Evolutionary conservation across 1,140 invertebrate species (phyloP).

Genomic region (Drosophila mojavensis): DNA sequence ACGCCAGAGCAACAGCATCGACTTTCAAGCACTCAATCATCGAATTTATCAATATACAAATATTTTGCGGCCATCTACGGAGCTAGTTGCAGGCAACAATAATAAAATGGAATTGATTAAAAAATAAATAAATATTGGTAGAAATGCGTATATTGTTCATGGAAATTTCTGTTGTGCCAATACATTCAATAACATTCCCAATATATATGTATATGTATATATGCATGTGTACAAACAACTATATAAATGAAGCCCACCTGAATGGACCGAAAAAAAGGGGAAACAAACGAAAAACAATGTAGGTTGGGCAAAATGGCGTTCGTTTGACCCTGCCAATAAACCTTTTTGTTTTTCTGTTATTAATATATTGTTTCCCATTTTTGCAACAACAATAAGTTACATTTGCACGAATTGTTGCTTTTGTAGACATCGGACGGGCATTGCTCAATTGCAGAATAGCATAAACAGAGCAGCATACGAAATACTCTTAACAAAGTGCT

Average conservation of each 20-base stretch:
- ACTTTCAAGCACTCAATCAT: constrained; percentile 8
- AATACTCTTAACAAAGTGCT: constrained; percentile 22
- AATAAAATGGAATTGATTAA: constrained; percentile 1
- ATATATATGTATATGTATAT: background rate
- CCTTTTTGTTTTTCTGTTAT: constrained; percentile 7
- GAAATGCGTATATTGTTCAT: background rate
- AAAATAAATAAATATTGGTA: constrained; percentile 11
- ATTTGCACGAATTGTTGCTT: constrained; percentile 26
- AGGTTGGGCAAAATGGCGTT: constrained; percentile 27
- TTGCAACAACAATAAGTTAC: constrained; percentile 21
- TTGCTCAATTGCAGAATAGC: background rate
- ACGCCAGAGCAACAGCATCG: no score
- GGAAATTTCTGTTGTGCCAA: constrained; percentile 22
- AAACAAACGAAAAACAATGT: constrained; percentile 1
- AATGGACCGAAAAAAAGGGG: background rate
- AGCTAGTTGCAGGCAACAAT: background rate
- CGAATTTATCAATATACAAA: constrained; percentile 4
- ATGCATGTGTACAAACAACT: constrained; percentile 1
- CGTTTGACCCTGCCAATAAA: constrained; percentile 21
- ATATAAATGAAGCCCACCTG: background rate
- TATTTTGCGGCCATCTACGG: background rate
- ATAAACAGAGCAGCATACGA: background rate
- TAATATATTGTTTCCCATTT: constrained; percentile 9
- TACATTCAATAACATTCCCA: constrained; percentile 35
- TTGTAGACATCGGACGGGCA: constrained; percentile 16